These are phyloP conservation scores for Decapterus maruadsi DNA, from an alignment of 2,797 vertebrate species.

Conservation along the genomic window DNA sequence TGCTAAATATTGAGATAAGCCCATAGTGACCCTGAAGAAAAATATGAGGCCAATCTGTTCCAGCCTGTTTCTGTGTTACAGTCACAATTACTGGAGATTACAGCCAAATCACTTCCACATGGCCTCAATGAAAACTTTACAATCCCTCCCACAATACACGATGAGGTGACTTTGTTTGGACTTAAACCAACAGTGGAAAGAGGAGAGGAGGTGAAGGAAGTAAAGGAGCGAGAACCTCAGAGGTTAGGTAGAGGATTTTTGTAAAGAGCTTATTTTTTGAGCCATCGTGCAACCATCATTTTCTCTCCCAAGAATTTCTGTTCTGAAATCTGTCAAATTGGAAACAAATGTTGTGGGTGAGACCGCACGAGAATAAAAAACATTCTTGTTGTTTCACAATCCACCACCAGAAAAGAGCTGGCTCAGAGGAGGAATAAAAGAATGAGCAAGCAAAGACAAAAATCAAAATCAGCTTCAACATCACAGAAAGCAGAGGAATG, in stretches of 20 bases:
- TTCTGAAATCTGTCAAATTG: constrained; percentile 82
- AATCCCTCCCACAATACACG: constrained; percentile 94
- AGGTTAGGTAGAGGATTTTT: constrained; percentile 64
- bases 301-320: constrained; percentile 76
- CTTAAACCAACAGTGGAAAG: constrained; percentile 70
- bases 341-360: constrained; percentile 84
- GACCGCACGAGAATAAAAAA: constrained; percentile 80
- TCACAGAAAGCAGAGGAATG: constrained; percentile 66
- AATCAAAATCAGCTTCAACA: constrained; percentile 77
- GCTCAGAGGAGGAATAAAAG: constrained; percentile 74
- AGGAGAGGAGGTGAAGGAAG: constrained; percentile 63
- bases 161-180: constrained; percentile 97
- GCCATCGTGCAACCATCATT: constrained; percentile 72
- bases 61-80: constrained; percentile 95
- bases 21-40: constrained; percentile 79
- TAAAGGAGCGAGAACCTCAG: constrained; percentile 36
- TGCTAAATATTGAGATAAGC: constrained; percentile 89
- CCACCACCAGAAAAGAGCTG: constrained; percentile 79
- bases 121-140: constrained; percentile 96
- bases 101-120: constrained; percentile 97
- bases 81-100: constrained; percentile 98
- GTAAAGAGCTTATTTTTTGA: constrained; percentile 73
- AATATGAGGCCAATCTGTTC: constrained; percentile 93
- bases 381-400: constrained; percentile 85
- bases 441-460: constrained; percentile 74